These are phyloP conservation scores for Epinephelus malabaricus DNA, from an alignment of 2,797 vertebrate species.

Conservation along the genomic window DNA sequence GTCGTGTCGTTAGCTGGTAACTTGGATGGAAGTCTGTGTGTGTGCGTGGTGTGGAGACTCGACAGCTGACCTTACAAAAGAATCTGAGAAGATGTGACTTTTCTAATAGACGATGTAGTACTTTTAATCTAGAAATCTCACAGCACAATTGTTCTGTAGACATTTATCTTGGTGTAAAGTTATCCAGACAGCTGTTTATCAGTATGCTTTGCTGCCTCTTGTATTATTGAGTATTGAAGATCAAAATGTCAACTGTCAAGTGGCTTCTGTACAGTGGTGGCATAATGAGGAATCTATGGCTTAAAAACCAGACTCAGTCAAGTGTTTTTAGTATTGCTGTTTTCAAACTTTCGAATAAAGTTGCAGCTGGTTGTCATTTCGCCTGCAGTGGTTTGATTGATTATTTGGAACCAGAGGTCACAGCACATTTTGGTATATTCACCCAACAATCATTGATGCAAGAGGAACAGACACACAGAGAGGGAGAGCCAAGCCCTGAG, in stretches of 20 bases:
- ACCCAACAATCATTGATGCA: conserved; percentile 2
- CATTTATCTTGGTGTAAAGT: conserved; percentile 84
- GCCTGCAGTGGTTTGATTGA: conserved; percentile 65
- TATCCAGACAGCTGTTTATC: conserved; percentile 83
- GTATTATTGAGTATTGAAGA: conserved; percentile 83
- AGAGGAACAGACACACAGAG: background rate
- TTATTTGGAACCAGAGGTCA: conserved; percentile 11
- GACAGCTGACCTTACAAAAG: conserved; percentile 71
- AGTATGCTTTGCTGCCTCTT: conserved; percentile 83
- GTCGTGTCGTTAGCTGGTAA: conserved; percentile 67
- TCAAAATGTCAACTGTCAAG: conserved; percentile 83
- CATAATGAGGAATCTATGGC: conserved; percentile 79
- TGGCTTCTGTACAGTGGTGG: conserved; percentile 87
- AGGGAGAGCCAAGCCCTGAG: background rate
- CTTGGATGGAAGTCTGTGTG: conserved; percentile 69
- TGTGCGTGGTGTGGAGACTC: conserved; percentile 65
- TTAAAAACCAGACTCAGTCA: conserved; percentile 70
- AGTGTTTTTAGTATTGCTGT: conserved; percentile 86
- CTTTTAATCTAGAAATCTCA: conserved; percentile 80
- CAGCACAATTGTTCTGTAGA: conserved; percentile 84
- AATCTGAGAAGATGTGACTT: conserved; percentile 67
- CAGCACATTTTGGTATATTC: conserved; percentile 2
- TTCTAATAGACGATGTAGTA: conserved; percentile 71
- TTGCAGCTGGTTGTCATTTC: conserved; percentile 81
- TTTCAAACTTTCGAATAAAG: conserved; percentile 89